Evolutionary conservation across 1,140 invertebrate species (phyloP).

Genomic region (Proctacanthus coquilletti): DNA sequence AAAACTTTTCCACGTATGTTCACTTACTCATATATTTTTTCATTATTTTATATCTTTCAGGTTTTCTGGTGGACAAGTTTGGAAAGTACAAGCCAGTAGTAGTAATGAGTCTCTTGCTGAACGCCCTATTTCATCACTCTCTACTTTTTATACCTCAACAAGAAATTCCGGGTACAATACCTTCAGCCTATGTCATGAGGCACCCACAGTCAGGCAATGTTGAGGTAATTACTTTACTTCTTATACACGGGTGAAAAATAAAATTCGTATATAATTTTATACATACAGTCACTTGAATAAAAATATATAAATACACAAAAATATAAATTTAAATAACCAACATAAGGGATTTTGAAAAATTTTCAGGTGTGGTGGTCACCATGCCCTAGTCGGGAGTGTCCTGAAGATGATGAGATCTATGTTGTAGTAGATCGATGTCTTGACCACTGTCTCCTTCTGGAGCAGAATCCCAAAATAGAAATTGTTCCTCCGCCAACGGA

Average conservation of each 20-base stretch:
- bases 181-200: slow-evolving; percentile 51
- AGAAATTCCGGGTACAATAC: slow-evolving; percentile 52
- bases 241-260: neutral
- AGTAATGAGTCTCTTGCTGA: slow-evolving; percentile 52
- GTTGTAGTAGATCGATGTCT: slow-evolving; percentile 50
- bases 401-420: slow-evolving; percentile 52
- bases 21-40: slow-evolving; percentile 1
- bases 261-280: slow-evolving; percentile 1
- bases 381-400: slow-evolving; percentile 55
- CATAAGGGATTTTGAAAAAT: neutral
- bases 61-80: slow-evolving; percentile 64
- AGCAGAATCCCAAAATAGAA: slow-evolving; percentile 25
- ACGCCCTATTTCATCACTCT: slow-evolving; percentile 55
- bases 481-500: slow-evolving; percentile 12
- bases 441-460: slow-evolving; percentile 45
- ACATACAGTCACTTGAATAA: neutral
- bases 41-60: slow-evolving; percentile 30
- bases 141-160: slow-evolving; percentile 55
- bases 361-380: slow-evolving; percentile 59
- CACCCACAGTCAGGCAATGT: slow-evolving; percentile 48
- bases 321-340: neutral
- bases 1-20: neutral
- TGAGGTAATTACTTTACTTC: slow-evolving; percentile 34
- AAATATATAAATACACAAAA: neutral
- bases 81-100: slow-evolving; percentile 66